Percentiles rank a stretch among this genome's conserved stretches.
Evolutionary conservation across 2,113 vertebrate genomes (phyloP).

Genomic region (Asarcornis scutulata): DNA sequence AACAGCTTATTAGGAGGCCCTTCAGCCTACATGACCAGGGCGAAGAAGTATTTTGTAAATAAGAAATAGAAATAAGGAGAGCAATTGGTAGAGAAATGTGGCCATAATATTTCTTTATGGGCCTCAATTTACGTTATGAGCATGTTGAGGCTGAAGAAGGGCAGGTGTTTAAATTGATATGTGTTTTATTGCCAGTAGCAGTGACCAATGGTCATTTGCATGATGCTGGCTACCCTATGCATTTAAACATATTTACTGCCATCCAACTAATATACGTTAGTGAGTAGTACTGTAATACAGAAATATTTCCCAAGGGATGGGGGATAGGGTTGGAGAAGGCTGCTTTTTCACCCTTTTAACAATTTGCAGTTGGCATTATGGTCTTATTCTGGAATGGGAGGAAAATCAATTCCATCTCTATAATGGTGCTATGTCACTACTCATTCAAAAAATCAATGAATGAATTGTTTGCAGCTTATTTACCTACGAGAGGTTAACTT

Average conservation of each 20-base stretch:
- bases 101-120: not conserved
- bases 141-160: not conserved
- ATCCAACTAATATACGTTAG: not conserved
- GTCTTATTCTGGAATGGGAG: not conserved
- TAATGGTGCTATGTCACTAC: not conserved
- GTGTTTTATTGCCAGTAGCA: not conserved
- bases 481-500: not conserved
- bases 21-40: not conserved
- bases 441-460: not conserved
- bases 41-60: not conserved
- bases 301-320: not conserved
- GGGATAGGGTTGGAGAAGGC: too few species aligned
- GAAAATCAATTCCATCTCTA: not conserved
- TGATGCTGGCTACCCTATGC: not conserved
- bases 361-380: not conserved
- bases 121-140: not conserved
- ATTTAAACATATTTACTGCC: not conserved
- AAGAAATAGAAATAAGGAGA: not conserved
- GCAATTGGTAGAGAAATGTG: not conserved
- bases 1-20: accelerated
- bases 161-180: not conserved
- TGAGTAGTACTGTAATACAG: too few species aligned
- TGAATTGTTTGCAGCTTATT: not conserved
- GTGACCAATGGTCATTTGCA: accelerated
- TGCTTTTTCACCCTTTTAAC: not conserved